phyloP scores from a whole-genome alignment of 2,888 invertebrate species.

The Apotomis turbidana region DNA sequence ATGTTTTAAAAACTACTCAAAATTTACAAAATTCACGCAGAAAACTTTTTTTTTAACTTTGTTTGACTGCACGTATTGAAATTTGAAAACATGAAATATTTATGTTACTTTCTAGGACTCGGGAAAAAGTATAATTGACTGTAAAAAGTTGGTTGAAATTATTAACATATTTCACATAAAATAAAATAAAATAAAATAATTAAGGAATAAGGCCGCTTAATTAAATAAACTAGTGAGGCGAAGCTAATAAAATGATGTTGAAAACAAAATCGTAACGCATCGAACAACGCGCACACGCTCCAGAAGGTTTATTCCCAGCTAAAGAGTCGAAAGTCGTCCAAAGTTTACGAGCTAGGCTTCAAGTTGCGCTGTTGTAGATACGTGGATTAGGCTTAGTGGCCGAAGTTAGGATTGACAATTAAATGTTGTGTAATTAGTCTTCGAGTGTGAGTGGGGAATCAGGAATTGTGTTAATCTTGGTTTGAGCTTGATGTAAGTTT shows the following conservation, averaged over 20 bases:
- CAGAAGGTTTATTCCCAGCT: slow-evolving; percentile 44
- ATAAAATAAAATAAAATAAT: no score
- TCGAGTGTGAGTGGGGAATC: neutral
- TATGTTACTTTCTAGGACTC: no score
- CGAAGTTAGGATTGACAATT: slow-evolving; percentile 29
- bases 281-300: slow-evolving; percentile 34
- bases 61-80: no score
- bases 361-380: slow-evolving; percentile 41
- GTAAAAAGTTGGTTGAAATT: no score
- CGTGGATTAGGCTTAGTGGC: slow-evolving; percentile 29
- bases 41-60: no score
- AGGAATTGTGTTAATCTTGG: slow-evolving; percentile 2
- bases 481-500: neutral
- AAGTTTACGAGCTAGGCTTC: slow-evolving; percentile 50
- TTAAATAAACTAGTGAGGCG: no score
- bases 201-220: no score
- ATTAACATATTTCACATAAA: no score
- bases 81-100: no score
- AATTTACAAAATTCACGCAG: no score
- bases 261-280: slow-evolving; percentile 37
- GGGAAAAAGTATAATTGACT: no score
- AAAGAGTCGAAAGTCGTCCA: slow-evolving; percentile 52
- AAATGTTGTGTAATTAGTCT: slow-evolving; percentile 22
- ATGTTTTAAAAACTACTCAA: no score
- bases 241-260: slow-evolving; percentile 26